Percentiles rank a stretch among this genome's conserved stretches.
Evolutionary conservation across 2,113 vertebrate genomes (phyloP).

Genomic region (Limnothrissa miodon): DNA sequence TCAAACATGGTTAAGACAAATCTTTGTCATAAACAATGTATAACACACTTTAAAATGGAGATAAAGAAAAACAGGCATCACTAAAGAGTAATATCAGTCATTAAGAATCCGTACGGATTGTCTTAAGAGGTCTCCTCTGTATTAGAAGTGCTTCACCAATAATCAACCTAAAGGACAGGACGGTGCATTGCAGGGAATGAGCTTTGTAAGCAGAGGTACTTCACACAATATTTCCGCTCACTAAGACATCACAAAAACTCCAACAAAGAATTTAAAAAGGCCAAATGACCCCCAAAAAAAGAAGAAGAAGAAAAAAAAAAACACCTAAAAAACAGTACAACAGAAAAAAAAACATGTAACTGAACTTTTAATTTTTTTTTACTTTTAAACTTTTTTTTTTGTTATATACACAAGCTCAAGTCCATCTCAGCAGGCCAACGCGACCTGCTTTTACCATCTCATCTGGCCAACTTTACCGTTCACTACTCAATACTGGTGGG

Average conservation of each 20-base stretch:
- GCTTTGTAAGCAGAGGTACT: conserved; percentile 51
- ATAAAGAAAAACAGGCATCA: conserved; percentile 33
- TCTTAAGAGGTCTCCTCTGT: conserved; percentile 52
- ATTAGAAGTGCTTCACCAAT: conserved; percentile 53
- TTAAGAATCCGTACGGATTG: conserved; percentile 67
- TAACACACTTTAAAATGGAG: conserved; percentile 40
- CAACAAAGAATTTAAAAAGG: background rate
- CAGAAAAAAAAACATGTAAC: conserved; percentile 39
- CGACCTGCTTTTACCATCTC: conserved; percentile 29
- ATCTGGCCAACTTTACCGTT: background rate
- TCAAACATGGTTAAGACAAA: conserved; percentile 15
- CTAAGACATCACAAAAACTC: conserved; percentile 54
- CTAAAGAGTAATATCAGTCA: conserved; percentile 53
- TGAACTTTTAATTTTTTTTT: background rate
- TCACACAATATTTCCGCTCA: conserved; percentile 56
- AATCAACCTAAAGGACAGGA: conserved; percentile 47
- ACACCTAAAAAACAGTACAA: conserved; percentile 15
- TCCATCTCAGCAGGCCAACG: background rate
- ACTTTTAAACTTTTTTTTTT: background rate
- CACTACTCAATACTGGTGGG: background rate
- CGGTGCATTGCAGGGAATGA: conserved; percentile 44
- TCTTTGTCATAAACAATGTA: background rate
- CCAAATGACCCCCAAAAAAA: conserved; percentile 41
- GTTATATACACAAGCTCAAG: conserved; percentile 8
- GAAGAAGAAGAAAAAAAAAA: background rate